Conservation (phyloP, 2,888 invertebrate species). For the Pristionchus arcanus region DNA sequence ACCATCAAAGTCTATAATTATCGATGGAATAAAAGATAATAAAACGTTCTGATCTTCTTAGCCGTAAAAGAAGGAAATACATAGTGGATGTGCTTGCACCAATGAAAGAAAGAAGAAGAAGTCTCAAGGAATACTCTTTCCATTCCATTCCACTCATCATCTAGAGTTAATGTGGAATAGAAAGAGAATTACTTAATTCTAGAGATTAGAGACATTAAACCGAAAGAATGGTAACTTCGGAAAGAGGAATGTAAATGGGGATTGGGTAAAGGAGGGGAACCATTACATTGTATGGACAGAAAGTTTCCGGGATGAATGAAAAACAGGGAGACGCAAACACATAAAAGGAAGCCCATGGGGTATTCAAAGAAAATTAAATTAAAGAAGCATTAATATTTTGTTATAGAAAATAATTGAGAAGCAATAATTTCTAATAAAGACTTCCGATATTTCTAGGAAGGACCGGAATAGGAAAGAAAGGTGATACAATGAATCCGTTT, state of each 20-base stretch:
- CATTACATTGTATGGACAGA: neutral
- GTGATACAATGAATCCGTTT: no score
- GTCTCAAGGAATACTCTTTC: neutral
- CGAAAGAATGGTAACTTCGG: neutral
- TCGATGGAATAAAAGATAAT: neutral
- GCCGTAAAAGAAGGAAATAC: constrained; percentile 33
- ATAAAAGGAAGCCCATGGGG: neutral
- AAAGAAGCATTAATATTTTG: neutral
- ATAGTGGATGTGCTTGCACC: constrained; percentile 16
- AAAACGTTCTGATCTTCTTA: neutral
- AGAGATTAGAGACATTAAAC: neutral
- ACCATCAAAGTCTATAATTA: neutral
- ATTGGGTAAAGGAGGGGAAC: neutral
- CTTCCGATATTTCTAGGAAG: no score
- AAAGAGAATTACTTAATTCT: neutral
- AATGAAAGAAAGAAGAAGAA: neutral
- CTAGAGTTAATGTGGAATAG: neutral
- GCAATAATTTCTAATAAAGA: no score
- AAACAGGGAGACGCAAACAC: neutral
- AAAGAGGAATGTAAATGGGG: neutral
- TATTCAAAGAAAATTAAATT: neutral
- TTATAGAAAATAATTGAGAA: neutral
- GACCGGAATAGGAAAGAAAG: no score
- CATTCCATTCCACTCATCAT: neutral
- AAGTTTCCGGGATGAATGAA: neutral